phyloP scores from a whole-genome alignment of 2,797 vertebrate genomes.

The Helostoma temminkii region DNA sequence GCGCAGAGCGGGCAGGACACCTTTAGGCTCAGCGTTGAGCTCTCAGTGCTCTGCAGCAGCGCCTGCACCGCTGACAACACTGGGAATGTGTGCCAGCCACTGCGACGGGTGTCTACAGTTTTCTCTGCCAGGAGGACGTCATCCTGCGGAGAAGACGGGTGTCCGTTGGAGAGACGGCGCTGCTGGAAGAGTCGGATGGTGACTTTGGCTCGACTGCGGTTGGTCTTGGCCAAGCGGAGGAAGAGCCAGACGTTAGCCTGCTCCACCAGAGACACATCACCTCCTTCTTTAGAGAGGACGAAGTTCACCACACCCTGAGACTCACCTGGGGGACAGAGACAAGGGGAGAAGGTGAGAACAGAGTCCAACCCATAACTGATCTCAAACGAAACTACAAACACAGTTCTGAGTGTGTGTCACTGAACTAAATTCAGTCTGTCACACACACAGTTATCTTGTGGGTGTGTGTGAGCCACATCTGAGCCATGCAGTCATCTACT shows the following conservation, averaged over 20 bases:
- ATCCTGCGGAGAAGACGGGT: constrained; percentile 61
- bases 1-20: constrained; percentile 92
- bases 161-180: constrained; percentile 16
- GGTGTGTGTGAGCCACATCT: constrained; percentile 41
- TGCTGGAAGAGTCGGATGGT: constrained; percentile 92
- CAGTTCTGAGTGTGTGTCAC: background rate
- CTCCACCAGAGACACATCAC: constrained; percentile 92
- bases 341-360: constrained; percentile 61
- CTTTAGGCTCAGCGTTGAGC: constrained; percentile 84
- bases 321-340: constrained; percentile 84
- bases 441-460: constrained; percentile 10
- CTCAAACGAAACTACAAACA: too few relatives aligned
- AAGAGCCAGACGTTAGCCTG: constrained; percentile 97
- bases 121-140: constrained; percentile 91
- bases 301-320: constrained; percentile 90
- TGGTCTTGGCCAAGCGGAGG: constrained; percentile 92
- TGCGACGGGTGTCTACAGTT: constrained; percentile 92
- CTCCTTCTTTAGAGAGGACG: constrained; percentile 93
- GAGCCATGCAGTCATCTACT: constrained; percentile 14
- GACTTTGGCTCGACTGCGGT: constrained; percentile 92
- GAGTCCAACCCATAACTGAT: background rate
- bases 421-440: background rate
- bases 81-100: constrained; percentile 96
- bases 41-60: constrained; percentile 84
- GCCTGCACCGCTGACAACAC: constrained; percentile 90